A percentile compares a stretch with the other conserved stretches of the same genome.
These are phyloP conservation scores for Protonibea diacanthus DNA, from an alignment of 2,797 vertebrate species.

Conservation along the genomic window DNA sequence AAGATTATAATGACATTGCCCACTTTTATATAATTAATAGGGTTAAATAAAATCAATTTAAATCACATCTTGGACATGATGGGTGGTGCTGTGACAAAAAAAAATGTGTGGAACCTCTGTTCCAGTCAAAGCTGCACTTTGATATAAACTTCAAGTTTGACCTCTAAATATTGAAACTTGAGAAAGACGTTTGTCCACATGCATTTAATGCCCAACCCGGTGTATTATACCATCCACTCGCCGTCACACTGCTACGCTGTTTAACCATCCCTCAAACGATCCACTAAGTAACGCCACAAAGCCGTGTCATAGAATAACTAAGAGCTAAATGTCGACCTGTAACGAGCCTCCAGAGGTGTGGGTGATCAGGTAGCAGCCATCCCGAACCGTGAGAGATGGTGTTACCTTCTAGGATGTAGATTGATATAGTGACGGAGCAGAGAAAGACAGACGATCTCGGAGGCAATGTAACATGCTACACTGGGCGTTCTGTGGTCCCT, in stretches of 20 bases:
- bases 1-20: background rate
- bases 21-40: background rate
- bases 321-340: slow-evolving; percentile 59
- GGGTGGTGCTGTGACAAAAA: background rate
- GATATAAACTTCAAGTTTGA: slow-evolving; percentile 10
- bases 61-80: background rate
- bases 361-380: slow-evolving; percentile 64
- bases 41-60: background rate
- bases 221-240: background rate
- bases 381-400: slow-evolving; percentile 62
- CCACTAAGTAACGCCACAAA: slow-evolving; percentile 40
- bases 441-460: slow-evolving; percentile 64
- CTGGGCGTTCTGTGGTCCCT: slow-evolving; percentile 23
- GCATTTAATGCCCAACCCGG: slow-evolving; percentile 2
- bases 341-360: slow-evolving; percentile 47
- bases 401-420: slow-evolving; percentile 66
- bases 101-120: background rate
- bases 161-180: slow-evolving; percentile 7
- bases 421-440: slow-evolving; percentile 50
- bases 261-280: slow-evolving; percentile 55
- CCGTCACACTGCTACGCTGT: slow-evolving; percentile 16
- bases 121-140: background rate
- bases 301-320: slow-evolving; percentile 54
- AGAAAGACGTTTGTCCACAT: background rate
- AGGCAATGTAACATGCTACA: slow-evolving; percentile 32